Conservation (phyloP, 2,888 invertebrate species). For the Drosophila subquinaria region DNA sequence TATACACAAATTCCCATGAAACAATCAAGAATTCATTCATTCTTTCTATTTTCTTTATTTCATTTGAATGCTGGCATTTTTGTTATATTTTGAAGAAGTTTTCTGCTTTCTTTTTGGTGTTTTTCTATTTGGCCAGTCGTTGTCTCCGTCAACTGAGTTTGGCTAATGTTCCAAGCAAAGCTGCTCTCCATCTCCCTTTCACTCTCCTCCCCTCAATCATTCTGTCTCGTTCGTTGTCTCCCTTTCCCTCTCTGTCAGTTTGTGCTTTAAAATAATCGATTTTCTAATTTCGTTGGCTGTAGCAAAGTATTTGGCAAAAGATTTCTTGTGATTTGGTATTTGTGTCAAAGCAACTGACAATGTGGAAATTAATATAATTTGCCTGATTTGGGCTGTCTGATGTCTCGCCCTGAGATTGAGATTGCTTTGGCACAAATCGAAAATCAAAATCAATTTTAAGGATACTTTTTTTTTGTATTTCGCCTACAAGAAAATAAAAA, state of each 20-base stretch:
- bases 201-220: not conserved
- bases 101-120: constrained; percentile 35
- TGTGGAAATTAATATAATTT: constrained; percentile 80
- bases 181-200: not conserved
- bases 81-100: constrained; percentile 53
- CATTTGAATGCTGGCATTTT: constrained; percentile 41
- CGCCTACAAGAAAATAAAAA: not conserved
- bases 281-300: constrained; percentile 61
- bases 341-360: constrained; percentile 75
- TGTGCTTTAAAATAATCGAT: constrained; percentile 75
- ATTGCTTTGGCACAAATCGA: constrained; percentile 68
- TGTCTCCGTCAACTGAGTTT: constrained; percentile 50
- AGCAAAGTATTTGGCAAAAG: constrained; percentile 36
- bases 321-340: constrained; percentile 62
- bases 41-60: constrained; percentile 20
- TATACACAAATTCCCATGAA: constrained; percentile 7
- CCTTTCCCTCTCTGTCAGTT: not conserved
- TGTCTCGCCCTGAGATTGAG: constrained; percentile 67
- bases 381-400: constrained; percentile 74
- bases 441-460: constrained; percentile 78
- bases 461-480: constrained; percentile 39
- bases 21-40: not conserved
- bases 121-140: constrained; percentile 42
- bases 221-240: not conserved
- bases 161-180: constrained; percentile 49